Conservation (phyloP, 2,888 invertebrate genomes). For the Ctena decussata region DNA sequence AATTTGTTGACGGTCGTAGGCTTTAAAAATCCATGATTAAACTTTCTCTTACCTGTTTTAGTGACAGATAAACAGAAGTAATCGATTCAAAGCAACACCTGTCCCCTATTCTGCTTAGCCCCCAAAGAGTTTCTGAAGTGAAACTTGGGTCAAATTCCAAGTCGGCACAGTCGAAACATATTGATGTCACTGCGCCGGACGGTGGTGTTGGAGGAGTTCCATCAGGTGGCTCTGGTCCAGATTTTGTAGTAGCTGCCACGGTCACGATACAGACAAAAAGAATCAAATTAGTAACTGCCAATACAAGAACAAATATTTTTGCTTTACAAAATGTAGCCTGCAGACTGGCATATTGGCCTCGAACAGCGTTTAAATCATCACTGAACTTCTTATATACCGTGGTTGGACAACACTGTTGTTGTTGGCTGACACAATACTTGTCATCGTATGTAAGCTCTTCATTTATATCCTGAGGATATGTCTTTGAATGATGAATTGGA, state of each 20-base stretch:
- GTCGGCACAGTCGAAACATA: not conserved
- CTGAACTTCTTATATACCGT: too few relatives aligned
- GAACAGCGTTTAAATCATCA: not conserved
- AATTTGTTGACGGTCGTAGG: too few relatives aligned
- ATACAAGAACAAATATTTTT: not conserved
- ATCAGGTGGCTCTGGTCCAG: not conserved
- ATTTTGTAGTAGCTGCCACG: not conserved
- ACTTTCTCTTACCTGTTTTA: not conserved
- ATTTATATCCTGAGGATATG: not conserved
- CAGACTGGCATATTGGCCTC: not conserved
- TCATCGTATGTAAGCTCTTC: not conserved
- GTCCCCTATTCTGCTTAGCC: not conserved
- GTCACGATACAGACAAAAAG: not conserved
- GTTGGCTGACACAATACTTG: not conserved
- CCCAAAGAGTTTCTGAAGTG: not conserved
- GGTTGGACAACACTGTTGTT: not conserved
- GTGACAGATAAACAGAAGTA: not conserved
- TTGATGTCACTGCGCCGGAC: not conserved
- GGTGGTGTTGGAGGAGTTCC: not conserved
- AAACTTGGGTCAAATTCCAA: not conserved
- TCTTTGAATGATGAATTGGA: not conserved
- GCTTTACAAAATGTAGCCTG: not conserved
- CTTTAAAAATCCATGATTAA: not conserved
- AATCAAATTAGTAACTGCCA: not conserved
- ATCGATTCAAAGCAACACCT: not conserved